Evolutionary conservation across 2,797 vertebrate genomes (phyloP), one percentile per base, ranked within the genome.

Genomic region (Aeoliscus strigatus): DNA sequence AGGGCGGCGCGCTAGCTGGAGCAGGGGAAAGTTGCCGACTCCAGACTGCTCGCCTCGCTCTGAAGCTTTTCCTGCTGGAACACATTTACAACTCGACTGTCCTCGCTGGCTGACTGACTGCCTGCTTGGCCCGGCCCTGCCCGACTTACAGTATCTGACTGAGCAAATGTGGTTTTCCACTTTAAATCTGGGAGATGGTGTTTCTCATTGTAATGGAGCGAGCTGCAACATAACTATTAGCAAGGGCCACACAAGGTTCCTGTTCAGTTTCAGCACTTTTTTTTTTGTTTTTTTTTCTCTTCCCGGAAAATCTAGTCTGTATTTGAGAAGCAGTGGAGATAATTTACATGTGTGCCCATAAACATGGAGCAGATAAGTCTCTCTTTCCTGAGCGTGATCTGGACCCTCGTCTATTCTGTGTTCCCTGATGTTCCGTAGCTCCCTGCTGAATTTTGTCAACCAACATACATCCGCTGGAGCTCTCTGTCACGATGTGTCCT

Each of bases 31-130:
- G 85, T 83, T 86, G 82, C 79, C 47, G 82, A 82, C 79, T 85
- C 70, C 82, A 85, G 79, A 82, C 84, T 81, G 79, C 65, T 80
- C 48, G 77, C 80, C 75, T 81, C 66, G 75, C 83, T 81, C 78
- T 74, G 70, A 64, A 82, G 79, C 76, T 80, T 81, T 86, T 86
- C 81, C 83, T 84, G 82, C 84, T 87, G 80, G 80, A 85, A 87
- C 78, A 80, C 78, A 87, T 88, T 87, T 83, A 81, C 80, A 83
- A 66, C 73, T 80, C 72, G 70, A 71, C 69, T 63, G 51, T 81
- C 72, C 73, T 70, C 66, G 69, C 77, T 75, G 71, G 53, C 71
- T 75, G 60, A 39, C 60, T 73, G 60, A 38, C 42, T 60, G 73
- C 54, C 47, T 60, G 73, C 54, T 45, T 60, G 45, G 63, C 73